A percentile compares a stretch with the other conserved stretches of the same genome.
Evolutionary conservation across 2,888 invertebrate genomes (phyloP).

Genomic region (Drosophila pegasa): DNA sequence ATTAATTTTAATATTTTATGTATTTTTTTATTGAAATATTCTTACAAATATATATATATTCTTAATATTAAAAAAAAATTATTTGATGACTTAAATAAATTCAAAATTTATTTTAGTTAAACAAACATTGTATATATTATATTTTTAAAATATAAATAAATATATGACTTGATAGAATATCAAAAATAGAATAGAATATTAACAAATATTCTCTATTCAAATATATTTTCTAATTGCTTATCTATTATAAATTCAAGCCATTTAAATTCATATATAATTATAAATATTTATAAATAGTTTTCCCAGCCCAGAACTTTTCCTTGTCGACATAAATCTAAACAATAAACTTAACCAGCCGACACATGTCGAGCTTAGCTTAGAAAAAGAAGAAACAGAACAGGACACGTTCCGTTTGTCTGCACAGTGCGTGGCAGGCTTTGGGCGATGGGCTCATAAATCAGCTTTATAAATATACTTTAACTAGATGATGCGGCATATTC

Average conservation of each 20-base stretch:
- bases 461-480: constrained; percentile 61
- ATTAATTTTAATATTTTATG: too few relatives aligned
- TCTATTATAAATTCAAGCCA: not conserved
- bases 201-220: not conserved
- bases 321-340: not conserved
- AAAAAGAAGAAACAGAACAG: constrained; percentile 9
- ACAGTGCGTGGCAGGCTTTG: not conserved
- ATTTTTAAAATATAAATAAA: too few relatives aligned
- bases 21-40: too few relatives aligned
- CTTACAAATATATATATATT: too few relatives aligned
- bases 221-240: not conserved
- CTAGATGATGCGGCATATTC: constrained; percentile 60
- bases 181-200: too few relatives aligned
- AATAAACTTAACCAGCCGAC: constrained; percentile 10
- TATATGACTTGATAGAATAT: too few relatives aligned
- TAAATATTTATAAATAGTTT: not conserved
- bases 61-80: too few relatives aligned
- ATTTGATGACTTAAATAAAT: too few relatives aligned
- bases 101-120: too few relatives aligned
- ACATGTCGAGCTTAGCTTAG: constrained; percentile 5
- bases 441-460: constrained; percentile 47
- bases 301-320: too few relatives aligned
- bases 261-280: not conserved
- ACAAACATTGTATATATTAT: too few relatives aligned
- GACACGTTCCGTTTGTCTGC: constrained; percentile 24